phyloP scores from a whole-genome alignment of 2,797 vertebrate genomes.

The Aldrovandia affinis region DNA sequence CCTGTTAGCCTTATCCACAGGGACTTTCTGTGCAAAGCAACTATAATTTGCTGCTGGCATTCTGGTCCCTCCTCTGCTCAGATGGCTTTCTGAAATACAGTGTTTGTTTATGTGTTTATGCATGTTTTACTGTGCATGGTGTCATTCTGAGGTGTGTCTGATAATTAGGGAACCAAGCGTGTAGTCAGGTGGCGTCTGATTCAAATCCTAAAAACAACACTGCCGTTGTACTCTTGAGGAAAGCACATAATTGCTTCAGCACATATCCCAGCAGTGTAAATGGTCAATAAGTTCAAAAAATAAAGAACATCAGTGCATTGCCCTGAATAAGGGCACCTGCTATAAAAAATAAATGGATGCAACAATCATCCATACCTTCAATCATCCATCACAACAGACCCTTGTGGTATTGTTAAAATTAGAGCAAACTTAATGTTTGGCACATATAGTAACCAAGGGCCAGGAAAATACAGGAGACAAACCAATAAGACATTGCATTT shows the following conservation, averaged over 20 bases:
- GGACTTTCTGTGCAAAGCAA: background rate
- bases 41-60: background rate
- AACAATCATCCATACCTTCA: background rate
- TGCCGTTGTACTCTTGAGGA: background rate
- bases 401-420: background rate
- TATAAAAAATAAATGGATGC: background rate
- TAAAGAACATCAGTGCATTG: background rate
- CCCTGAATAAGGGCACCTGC: background rate
- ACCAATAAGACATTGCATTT: constrained; percentile 26
- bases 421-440: background rate
- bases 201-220: background rate
- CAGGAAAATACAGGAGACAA: constrained; percentile 29
- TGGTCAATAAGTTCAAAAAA: background rate
- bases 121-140: no score
- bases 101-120: background rate
- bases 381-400: no score
- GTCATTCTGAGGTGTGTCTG: no score
- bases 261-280: background rate
- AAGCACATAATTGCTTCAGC: background rate
- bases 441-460: background rate
- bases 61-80: background rate
- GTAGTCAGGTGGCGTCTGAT: no score
- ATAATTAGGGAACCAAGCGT: no score
- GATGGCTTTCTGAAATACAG: background rate
- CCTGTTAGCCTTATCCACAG: background rate